Base-by-base conservation (phyloP, 2,888 invertebrate species). In the Odontomyia ornata region DNA sequence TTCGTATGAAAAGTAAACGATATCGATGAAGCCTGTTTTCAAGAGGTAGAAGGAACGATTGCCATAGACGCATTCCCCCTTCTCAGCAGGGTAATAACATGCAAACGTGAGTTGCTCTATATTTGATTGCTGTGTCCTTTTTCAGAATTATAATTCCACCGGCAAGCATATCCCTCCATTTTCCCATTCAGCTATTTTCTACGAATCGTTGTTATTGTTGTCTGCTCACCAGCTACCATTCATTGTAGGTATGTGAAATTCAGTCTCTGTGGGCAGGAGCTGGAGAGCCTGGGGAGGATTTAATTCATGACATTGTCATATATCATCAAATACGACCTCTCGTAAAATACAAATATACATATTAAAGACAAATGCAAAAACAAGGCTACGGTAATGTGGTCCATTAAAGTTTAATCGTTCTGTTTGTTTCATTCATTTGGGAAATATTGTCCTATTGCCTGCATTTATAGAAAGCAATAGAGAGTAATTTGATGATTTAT, bases 331-430 rank as follows among this genome's bases (percentile, higher is more conserved):
- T 56, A 72, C 18, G 57, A n/a, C 13, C 27, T 15, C 56, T 28
- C 52, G 30, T 30, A 72, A 56, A 30, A 72, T 56, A 30, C 21
- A 52, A 57, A 56, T 28, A n/a, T n/a, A 30, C 23, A 28, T 72
- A 67, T 67, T 43, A n/a, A 56, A 52, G 56, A 30, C n/a, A n/a
- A n/a, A n/a, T n/a, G n/a, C n/a, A n/a, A n/a, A n/a, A n/a, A 65
- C 27, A 72, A 30, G 57, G 23, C 72, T 28, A 56, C 72, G 56
- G 72, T 72, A 72, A 72, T 56, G 72, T 28, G 72, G 72, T 72
- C 72, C 57, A 72, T 72, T 57, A 72, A 72, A 72, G 30, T 52
- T 72, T 46, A 72, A 72, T 56, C 56, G 56, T n/a, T 25, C 7
- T 71, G 65, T 71, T 71, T 71, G 9, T 56, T 11, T 56, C n/a